Conservation (phyloP, 2,888 invertebrate species). For the Teleogryllus oceanicus region DNA sequence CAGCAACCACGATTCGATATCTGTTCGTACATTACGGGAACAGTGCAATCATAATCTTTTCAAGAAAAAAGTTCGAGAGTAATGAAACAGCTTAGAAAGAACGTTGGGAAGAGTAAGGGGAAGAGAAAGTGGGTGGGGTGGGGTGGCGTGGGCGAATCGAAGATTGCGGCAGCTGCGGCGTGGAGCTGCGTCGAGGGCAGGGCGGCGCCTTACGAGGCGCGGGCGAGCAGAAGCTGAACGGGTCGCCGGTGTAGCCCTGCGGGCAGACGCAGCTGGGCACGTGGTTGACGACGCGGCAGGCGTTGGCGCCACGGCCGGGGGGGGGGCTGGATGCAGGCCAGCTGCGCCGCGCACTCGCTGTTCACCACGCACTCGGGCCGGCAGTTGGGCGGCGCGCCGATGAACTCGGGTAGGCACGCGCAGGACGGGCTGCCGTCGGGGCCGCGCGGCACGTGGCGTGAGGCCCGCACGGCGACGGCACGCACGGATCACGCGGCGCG, state of each 20-base stretch:
- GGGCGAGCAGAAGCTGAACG: conserved; percentile 35
- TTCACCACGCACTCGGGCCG: conserved; percentile 60
- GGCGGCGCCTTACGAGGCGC: conserved; percentile 32
- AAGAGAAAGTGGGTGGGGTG: not conserved
- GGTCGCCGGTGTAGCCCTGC: conserved; percentile 47
- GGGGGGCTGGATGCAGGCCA: conserved; percentile 42
- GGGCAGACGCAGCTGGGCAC: conserved; percentile 50
- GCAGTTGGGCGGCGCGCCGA: conserved; percentile 54
- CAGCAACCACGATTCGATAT: conserved; percentile 2
- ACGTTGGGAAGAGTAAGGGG: not conserved
- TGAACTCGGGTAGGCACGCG: conserved; percentile 47
- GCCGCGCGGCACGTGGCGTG: conserved; percentile 62
- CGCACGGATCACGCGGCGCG: conserved; percentile 52
- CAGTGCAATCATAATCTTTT: no score
- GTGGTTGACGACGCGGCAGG: conserved; percentile 46
- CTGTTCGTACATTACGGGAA: no score
- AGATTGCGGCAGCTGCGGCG: not conserved
- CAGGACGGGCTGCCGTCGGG: conserved; percentile 41
- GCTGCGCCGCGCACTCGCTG: conserved; percentile 42
- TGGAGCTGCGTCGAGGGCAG: not conserved
- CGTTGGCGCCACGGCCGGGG: conserved; percentile 43
- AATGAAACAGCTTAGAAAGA: not conserved
- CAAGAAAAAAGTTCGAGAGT: not conserved
- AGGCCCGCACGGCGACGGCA: conserved; percentile 64
- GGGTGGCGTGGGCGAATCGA: not conserved